Conservation (phyloP, 37 sponge, comb jelly and placozoan species). For the Halisarca cf. caerulea region DNA sequence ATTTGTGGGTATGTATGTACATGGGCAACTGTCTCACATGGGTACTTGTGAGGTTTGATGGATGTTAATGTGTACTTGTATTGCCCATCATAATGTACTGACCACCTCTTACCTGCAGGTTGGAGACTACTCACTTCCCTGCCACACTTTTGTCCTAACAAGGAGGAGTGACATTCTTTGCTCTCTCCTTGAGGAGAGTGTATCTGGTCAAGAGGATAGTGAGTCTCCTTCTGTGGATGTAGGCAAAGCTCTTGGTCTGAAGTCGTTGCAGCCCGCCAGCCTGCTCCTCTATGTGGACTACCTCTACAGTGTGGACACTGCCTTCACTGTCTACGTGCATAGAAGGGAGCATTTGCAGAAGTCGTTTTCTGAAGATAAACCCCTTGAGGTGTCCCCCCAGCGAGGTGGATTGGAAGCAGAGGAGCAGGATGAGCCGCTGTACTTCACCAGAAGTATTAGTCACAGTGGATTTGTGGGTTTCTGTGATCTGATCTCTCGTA, state of each 20-base stretch:
- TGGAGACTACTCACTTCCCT: neutral
- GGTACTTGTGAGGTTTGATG: no score
- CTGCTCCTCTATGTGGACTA: constrained; percentile 4
- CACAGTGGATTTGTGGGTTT: neutral
- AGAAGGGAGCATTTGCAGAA: neutral
- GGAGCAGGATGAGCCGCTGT: neutral
- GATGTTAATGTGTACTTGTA: no score
- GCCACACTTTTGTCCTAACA: neutral
- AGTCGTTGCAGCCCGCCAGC: neutral
- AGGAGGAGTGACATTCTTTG: neutral
- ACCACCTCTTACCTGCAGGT: neutral
- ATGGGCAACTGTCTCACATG: no score
- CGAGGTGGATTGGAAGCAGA: neutral
- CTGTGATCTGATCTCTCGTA: neutral
- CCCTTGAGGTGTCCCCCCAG: neutral
- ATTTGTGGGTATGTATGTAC: no score
- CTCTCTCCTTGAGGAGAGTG: neutral
- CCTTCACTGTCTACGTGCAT: neutral
- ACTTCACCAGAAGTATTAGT: neutral
- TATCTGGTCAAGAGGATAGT: neutral
- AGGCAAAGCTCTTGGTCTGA: neutral
- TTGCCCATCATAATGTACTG: no score
- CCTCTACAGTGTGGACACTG: neutral
- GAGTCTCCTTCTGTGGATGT: neutral
- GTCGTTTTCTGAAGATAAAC: neutral